Percentiles rank a stretch among this genome's conserved stretches.
phyloP scores from a whole-genome alignment of 1,140 invertebrate species.

The Argopecten irradians region DNA sequence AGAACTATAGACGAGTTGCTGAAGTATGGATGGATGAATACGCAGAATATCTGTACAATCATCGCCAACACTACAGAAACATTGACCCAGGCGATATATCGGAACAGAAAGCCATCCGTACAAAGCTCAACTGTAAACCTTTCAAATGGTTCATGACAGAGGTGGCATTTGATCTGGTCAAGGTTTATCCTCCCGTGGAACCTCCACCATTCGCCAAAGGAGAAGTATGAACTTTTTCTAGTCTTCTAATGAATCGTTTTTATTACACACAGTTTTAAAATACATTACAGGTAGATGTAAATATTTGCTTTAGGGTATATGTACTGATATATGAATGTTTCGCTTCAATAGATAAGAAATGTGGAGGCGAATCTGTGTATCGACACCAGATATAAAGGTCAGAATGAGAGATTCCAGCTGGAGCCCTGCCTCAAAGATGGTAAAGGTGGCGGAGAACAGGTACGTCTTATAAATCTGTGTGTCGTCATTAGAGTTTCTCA shows the following conservation, averaged over 20 bases:
- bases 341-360: slow-evolving; percentile 64
- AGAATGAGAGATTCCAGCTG: slow-evolving; percentile 83
- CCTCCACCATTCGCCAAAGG: slow-evolving; percentile 92
- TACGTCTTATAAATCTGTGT: slow-evolving; percentile 50
- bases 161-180: slow-evolving; percentile 93
- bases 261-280: too few relatives aligned
- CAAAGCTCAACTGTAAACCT: slow-evolving; percentile 89
- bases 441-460: slow-evolving; percentile 79
- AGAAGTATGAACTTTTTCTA: slow-evolving; percentile 80
- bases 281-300: too few relatives aligned
- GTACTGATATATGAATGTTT: neutral
- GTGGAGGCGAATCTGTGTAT: slow-evolving; percentile 80
- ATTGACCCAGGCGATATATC: slow-evolving; percentile 86
- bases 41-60: slow-evolving; percentile 90
- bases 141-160: slow-evolving; percentile 98
- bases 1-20: slow-evolving; percentile 83
- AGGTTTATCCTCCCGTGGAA: slow-evolving; percentile 94
- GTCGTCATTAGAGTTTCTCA: neutral
- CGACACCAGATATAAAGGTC: slow-evolving; percentile 84
- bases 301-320: neutral
- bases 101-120: slow-evolving; percentile 86
- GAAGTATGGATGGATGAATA: slow-evolving; percentile 90
- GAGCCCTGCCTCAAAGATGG: slow-evolving; percentile 82
- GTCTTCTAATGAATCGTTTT: too few relatives aligned
- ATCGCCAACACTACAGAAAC: slow-evolving; percentile 85